Base-by-base conservation (phyloP, 2,113 vertebrate species). In the Ascaphus truei region DNA sequence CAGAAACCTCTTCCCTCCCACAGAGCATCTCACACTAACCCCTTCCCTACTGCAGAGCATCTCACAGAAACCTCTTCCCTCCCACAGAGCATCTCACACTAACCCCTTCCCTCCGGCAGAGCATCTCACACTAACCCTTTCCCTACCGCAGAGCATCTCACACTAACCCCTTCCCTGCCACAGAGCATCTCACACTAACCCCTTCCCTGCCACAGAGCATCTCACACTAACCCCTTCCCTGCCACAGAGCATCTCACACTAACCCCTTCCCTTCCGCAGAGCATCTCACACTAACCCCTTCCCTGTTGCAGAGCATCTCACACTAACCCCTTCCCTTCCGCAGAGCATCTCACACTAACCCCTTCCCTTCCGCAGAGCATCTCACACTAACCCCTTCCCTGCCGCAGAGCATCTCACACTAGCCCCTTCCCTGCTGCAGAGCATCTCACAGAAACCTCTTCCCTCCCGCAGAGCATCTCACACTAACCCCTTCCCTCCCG, bases 41-140 rank as follows among this genome's bases (percentile, higher is more conserved):
- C n/a, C n/a, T n/a, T n/a, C n/a, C n/a, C n/a, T n/a, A 15, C 20
- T 12, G 47, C 62, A 27, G 29, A 50, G 25, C 20, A 23, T 66
- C 23, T 66, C 23, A 41, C 23, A 26, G 13, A 34, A 30, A n/a
- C 12, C 41, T 36, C n/a, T 43, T 27, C 36, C 20, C 26, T 25
- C n/a, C n/a, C n/a, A n/a, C 45, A 59, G 16, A 12, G 11, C 26
- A 61, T 61, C 47, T 52, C 58, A 51, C 56, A 50, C 51, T 51
- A 58, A 39, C 31, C 65, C 39, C 13, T 57, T 56, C 48, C 53
- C 53, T 67, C 41, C 64, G 31, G 18, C 36, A 66, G 37, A 45
- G 30, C 36, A 36, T 33, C 16, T 30, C 27, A 47, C 45, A n/a
- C 33, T 30, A n/a, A 18, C 26, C 18, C 36, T 26, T 8, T 48